These are phyloP conservation scores for Tylochromis polylepis DNA, from an alignment of 2,113 vertebrate genomes.

Conservation along the genomic window DNA sequence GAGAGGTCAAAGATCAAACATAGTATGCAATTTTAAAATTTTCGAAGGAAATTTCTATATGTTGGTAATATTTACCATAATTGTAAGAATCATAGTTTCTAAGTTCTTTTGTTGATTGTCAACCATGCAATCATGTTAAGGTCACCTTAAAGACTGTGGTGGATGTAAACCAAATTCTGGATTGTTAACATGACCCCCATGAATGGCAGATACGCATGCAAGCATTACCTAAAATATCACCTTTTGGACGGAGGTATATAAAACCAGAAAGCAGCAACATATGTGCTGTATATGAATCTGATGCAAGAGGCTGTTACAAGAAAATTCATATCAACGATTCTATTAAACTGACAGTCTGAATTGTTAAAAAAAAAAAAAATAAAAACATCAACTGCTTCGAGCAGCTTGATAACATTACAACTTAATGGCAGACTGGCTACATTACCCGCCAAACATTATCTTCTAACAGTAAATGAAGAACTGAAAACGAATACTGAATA, in stretches of 20 bases:
- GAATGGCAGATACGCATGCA: neutral
- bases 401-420: neutral
- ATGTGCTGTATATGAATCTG: neutral
- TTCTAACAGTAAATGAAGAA: neutral
- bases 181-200: neutral
- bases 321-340: neutral
- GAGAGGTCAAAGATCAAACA: neutral
- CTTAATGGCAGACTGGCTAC: neutral
- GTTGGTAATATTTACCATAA: neutral
- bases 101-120: neutral
- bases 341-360: neutral
- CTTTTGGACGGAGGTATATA: neutral
- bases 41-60: neutral
- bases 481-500: neutral
- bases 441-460: neutral
- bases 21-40: neutral
- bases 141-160: neutral
- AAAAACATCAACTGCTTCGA: neutral
- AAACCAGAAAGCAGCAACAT: neutral
- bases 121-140: neutral
- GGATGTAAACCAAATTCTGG: neutral
- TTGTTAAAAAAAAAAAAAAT: accelerated
- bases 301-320: neutral
- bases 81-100: neutral
- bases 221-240: neutral